A percentile compares a stretch with the other conserved stretches of the same genome.
phyloP scores from a whole-genome alignment of 2,888 invertebrate species.

The Tiliacea citrago region DNA sequence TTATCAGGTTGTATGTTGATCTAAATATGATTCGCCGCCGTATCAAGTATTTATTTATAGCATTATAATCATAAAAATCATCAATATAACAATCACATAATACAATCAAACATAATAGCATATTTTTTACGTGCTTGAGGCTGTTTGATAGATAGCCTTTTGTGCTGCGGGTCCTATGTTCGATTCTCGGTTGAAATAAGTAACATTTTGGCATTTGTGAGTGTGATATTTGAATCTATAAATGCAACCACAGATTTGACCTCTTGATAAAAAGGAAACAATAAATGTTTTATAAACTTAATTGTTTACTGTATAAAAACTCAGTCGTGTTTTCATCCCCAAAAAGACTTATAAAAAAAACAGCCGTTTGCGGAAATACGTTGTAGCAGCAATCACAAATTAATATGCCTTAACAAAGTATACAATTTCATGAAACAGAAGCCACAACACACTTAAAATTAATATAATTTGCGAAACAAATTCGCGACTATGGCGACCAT shows the following conservation, averaged over 20 bases:
- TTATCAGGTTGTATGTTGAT: too few relatives aligned
- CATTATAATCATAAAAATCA: too few relatives aligned
- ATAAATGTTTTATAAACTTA: neutral
- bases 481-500: conserved; percentile 18
- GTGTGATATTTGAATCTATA: neutral
- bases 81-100: too few relatives aligned
- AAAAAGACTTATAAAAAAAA: neutral
- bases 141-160: too few relatives aligned
- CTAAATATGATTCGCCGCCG: too few relatives aligned
- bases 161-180: neutral
- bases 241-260: neutral
- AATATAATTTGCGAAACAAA: conserved; percentile 29
- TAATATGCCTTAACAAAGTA: neutral
- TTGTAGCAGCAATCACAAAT: neutral
- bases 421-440: neutral
- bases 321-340: neutral
- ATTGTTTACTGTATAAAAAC: neutral
- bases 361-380: neutral
- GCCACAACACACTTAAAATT: neutral
- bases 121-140: too few relatives aligned
- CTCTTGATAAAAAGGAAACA: neutral
- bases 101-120: too few relatives aligned
- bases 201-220: too few relatives aligned
- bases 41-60: too few relatives aligned
- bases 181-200: too few relatives aligned